Conservation (phyloP, 2,113 vertebrate genomes). For the Gallinago undulata region DNA sequence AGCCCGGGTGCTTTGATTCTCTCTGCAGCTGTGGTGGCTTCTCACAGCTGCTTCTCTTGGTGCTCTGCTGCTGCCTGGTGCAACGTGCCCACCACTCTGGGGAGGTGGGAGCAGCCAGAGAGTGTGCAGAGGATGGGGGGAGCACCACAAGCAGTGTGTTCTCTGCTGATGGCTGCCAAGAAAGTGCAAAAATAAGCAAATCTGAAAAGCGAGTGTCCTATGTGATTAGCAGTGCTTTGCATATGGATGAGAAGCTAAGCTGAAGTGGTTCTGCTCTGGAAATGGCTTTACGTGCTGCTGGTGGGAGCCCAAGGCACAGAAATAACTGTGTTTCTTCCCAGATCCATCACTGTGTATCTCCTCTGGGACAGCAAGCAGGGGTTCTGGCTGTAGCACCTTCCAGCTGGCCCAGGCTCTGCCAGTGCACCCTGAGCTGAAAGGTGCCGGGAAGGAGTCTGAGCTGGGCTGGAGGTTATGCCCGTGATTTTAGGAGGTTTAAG, state of each 20-base stretch:
- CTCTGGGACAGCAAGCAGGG: not conserved
- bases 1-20: not conserved
- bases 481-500: not conserved
- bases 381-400: not conserved
- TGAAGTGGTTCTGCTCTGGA: not conserved
- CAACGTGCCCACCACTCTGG: fast-evolving
- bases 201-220: not conserved
- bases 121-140: not conserved
- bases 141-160: fast-evolving
- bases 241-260: not conserved
- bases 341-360: fast-evolving
- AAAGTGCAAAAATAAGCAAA: not conserved
- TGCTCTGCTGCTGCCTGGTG: not conserved
- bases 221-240: not conserved
- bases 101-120: not conserved
- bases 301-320: not conserved
- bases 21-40: not conserved
- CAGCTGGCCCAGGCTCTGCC: not conserved
- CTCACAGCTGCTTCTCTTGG: not conserved
- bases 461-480: not conserved
- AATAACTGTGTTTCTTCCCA: not conserved
- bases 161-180: not conserved
- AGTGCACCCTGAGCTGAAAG: not conserved
- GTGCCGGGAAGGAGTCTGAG: not conserved
- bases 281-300: not conserved